phyloP scores from a whole-genome alignment of 2,797 vertebrate species.

The Columba guinea region DNA sequence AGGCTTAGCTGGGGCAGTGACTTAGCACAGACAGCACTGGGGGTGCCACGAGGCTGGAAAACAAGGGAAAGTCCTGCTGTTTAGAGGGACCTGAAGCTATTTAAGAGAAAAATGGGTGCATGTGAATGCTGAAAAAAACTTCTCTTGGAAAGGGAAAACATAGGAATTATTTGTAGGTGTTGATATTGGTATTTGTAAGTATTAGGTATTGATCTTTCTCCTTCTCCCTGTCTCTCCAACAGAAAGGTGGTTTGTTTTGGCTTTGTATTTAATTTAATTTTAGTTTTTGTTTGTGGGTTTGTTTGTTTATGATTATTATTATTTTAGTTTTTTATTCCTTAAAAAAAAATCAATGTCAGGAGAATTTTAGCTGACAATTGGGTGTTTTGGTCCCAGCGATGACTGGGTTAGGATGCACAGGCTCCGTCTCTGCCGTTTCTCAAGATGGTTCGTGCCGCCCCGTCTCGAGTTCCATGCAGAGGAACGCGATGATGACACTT shows the following conservation, averaged over 20 bases:
- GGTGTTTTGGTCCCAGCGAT: neutral
- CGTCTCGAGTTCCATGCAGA: neutral
- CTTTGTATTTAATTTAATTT: no score
- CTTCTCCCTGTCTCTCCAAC: neutral
- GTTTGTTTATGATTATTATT: neutral
- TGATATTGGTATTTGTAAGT: neutral
- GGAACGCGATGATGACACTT: conserved; percentile 1
- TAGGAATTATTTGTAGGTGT: neutral
- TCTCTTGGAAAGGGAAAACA: neutral
- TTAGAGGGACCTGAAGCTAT: neutral
- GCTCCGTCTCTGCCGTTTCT: neutral
- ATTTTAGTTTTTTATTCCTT: no score
- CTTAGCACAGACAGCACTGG: neutral
- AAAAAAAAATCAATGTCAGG: neutral
- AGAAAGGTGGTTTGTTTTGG: rapidly evolving
- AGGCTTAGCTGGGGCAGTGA: neutral
- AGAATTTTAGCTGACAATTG: neutral
- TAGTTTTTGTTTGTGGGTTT: neutral
- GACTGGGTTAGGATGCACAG: neutral
- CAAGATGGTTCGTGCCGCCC: neutral
- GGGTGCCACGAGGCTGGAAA: neutral
- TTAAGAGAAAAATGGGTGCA: neutral
- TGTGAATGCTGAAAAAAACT: neutral
- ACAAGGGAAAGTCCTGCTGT: neutral
- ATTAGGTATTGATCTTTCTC: neutral